Conservation (phyloP, 1,140 invertebrate species). For the Aricia agestis region DNA sequence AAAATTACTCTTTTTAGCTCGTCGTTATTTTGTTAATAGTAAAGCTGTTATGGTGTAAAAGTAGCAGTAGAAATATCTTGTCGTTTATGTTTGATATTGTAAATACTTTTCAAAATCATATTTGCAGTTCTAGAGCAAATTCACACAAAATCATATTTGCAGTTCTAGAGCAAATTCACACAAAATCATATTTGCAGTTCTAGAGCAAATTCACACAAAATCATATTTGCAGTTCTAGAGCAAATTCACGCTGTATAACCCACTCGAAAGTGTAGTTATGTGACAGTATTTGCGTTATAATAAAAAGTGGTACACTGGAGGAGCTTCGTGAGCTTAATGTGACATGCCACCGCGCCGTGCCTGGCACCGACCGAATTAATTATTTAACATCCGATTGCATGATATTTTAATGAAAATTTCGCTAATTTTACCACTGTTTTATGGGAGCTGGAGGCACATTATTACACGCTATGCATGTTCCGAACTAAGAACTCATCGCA, state of each 20-base stretch:
- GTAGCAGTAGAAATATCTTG: no score
- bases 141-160: no score
- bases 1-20: no score
- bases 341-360: slow-evolving; percentile 5
- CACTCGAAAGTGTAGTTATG: neutral
- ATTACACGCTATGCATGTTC: neutral
- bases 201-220: no score
- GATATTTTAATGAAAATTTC: slow-evolving; percentile 4
- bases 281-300: neutral
- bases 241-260: neutral
- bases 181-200: neutral
- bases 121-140: neutral
- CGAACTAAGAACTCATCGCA: neutral
- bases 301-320: neutral
- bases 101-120: neutral
- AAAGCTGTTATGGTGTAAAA: no score
- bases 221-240: neutral
- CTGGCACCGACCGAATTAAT: slow-evolving; percentile 4
- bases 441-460: neutral
- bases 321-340: neutral
- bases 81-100: no score
- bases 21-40: no score
- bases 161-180: no score
- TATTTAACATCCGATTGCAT: slow-evolving; percentile 11
- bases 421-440: slow-evolving; percentile 10